Evolutionary conservation across 2,113 vertebrate genomes (phyloP), one percentile per base, ranked within the genome.

Genomic region (Genyomyrus donnyi): DNA sequence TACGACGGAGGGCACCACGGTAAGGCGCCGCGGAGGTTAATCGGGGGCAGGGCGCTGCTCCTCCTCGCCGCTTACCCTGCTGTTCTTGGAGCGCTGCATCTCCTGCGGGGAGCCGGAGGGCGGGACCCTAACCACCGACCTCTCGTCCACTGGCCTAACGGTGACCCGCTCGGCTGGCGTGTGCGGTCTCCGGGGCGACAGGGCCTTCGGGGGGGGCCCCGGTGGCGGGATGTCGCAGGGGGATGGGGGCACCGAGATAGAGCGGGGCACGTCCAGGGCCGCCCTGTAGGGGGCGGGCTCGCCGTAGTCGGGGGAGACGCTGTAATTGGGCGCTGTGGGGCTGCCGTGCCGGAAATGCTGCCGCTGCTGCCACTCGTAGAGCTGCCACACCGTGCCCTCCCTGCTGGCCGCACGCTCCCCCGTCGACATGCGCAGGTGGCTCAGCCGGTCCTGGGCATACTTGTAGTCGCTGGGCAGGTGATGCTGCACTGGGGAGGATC

Each of bases 351-450:
- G 98, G 94, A 99, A 99, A 90, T 98, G 98, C 94, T 98, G 98
- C 83, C 98, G 95, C 94, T 99, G 98, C 94, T 99, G 98, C 98
- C 98, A 99, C 93, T 99, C 98, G 0, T 99, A 99, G 0, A 99
- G 96, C 95, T 98, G 98, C 98, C 98, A 99, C 90, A 99, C 98
- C 58, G 97, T 99, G 85, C 98, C 98, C 8, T 99, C 98, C 92
- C 98, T 97, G 70, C 95, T 97, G 11, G 98, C 98, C 91, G 96
- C 93, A 7, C 98, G 97, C 90, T 99, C 98, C 88, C 99, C 97
- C 0, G 96, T 96, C 8, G 98, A 98, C 98, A 99, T 99, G 93
- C 97, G 98, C 94, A 98, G 96, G 95, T 99, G 98, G 94, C 97
- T 98, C 49, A 99, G 97, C 0, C 98, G 97, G 93, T 99, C 98